A percentile compares a stretch with the other conserved stretches of the same genome.
phyloP scores from a whole-genome alignment of 2,888 invertebrate species.

The Exocentrus adspersus region DNA sequence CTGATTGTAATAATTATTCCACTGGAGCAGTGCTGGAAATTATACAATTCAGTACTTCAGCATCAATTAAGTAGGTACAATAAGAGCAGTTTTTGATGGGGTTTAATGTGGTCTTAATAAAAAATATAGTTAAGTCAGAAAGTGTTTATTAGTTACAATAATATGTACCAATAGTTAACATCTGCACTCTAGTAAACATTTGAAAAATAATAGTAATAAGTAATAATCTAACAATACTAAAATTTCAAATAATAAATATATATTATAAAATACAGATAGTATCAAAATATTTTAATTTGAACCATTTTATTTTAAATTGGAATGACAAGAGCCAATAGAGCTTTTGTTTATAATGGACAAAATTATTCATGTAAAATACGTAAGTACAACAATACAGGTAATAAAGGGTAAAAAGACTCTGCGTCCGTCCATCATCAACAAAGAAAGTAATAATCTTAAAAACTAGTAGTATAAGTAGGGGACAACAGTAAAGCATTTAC shows the following conservation, averaged over 20 bases:
- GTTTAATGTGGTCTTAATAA: no score
- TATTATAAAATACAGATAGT: slow-evolving; percentile 49
- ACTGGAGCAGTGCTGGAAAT: no score
- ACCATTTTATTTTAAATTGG: slow-evolving; percentile 46
- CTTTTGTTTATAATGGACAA: slow-evolving; percentile 25
- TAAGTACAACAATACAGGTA: slow-evolving; percentile 18
- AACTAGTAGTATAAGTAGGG: slow-evolving; percentile 45
- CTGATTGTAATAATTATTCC: no score
- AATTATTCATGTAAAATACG: slow-evolving; percentile 9
- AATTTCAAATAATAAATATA: slow-evolving; percentile 37
- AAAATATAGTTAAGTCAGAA: slow-evolving; percentile 53
- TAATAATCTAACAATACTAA: slow-evolving; percentile 31
- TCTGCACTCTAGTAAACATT: slow-evolving; percentile 54
- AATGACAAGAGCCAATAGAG: slow-evolving; percentile 48
- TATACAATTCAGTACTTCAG: no score
- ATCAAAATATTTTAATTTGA: slow-evolving; percentile 45
- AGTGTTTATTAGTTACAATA: slow-evolving; percentile 58
- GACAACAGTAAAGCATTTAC: slow-evolving; percentile 22
- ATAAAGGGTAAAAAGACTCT: no score
- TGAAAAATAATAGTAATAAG: slow-evolving; percentile 41
- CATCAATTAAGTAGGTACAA: no score
- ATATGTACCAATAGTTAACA: slow-evolving; percentile 57
- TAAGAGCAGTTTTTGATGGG: no score
- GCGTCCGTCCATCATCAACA: slow-evolving; percentile 30
- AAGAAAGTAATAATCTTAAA: slow-evolving; percentile 41